Evolutionary conservation across 2,888 invertebrate species (phyloP), one percentile per base, ranked within the genome.

Genomic region (Cantharis flavilabris): DNA sequence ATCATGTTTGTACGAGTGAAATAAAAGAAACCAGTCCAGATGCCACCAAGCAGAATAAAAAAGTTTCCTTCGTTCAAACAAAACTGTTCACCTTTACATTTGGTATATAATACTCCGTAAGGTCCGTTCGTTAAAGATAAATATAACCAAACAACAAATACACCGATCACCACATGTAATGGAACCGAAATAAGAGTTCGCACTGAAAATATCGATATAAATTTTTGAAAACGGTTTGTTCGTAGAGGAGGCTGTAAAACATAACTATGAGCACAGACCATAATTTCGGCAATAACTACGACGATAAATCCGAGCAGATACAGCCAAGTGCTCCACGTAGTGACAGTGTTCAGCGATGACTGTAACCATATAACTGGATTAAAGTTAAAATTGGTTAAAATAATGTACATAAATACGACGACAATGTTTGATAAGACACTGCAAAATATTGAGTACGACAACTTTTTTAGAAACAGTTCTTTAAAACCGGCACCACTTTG

Each of bases 221-320:
- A 89, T 88, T 92, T 92, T 3, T 90, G 90, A 83, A 94, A 94
- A 83, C 95, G 90, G 13, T 93, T 94, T 62, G 92, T 90, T 79
- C 91, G 90, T 83, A 92, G 94, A 0, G 90, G 89, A 62, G 91
- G 88, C 70, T 91, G 91, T 18, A 90, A 88, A 23, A 94, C 89
- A 82, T 94, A 94, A 80, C 92, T 92, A 84, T 93, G 94, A 69
- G 93, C 93, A 84, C 93, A 92, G 49, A 94, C 90, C 63, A 94
- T 89, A n/a, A 94, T 93, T 88, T 94, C 94, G 7, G 93, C 89
- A 78, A 93, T 91, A 10, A 94, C 92, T 1, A 94, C 90, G 26
- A 90, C 85, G 11, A 91, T 89, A 16, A 95, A 90, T 0, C 94
- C 91, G 26, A 93, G 87, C 69, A 94, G 90, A 82, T 92, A 93